Base-by-base conservation (phyloP, 2,888 invertebrate genomes). In the Gastrophysa polygoni region DNA sequence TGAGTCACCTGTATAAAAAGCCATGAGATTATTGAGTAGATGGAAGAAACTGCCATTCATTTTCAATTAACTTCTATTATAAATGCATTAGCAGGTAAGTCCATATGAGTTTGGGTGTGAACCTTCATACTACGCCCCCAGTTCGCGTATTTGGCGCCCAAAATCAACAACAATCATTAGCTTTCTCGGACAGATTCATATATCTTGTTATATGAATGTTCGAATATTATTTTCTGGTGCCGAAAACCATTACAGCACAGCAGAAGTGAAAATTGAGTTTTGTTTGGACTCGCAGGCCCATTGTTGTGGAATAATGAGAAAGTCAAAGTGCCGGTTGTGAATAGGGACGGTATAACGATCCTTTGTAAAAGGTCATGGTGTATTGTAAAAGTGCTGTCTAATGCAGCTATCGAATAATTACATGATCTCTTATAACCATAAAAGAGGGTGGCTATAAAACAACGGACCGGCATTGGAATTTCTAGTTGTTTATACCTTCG, bases 371-470 rank as follows among this genome's bases (percentile, higher is more conserved):
- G 68, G 68, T 71, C 68, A 69, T 70, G 70, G 68, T 61, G 62
- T 64, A 70, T 70, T 71, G 63, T 68, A 71, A 71, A 72, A 71
- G 68, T 72, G 71, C 72, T 71, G 70, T 68, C 70, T 72, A 72
- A 72, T 72, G 67, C 71, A 69, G 68, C 70, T 66, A 54, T 65
- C 63, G 69, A 67, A 68, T 70, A 70, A 70, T 69, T 70, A 71
- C 70, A 61, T 59, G 66, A 63, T 60, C 55, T 64, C 66, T 64
- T 64, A 61, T 65, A 71, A 68, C 68, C 66, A 66, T 68, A 57
- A 21, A 38, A 16, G 51, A n/a, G 49, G 44, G 51, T 58, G 58
- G 16, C 51, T 49, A 24, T 66, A 44, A 57, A 57, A 65, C 56
- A 62, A 64, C 60, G 59, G 62, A 52, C 38, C 43, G 24, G 28